Conservation (phyloP, 2,113 vertebrate genomes). For the Oryctolagus cuniculus region DNA sequence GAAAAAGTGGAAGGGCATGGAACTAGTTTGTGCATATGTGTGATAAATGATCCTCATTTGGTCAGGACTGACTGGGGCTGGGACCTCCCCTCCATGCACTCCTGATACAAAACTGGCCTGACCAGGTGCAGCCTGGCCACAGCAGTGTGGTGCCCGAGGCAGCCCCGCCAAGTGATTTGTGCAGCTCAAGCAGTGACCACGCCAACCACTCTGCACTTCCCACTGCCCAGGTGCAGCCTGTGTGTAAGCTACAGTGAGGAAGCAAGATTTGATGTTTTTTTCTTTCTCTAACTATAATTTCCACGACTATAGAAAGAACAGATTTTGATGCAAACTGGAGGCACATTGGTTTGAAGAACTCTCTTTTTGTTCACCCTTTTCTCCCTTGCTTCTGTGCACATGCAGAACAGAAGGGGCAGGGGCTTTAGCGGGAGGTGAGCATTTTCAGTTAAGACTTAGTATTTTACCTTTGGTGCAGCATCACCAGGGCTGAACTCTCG, state of each 20-base stretch:
- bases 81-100: constrained; percentile 51
- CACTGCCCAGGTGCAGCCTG: background rate
- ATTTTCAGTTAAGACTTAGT: constrained; percentile 80
- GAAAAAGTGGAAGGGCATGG: constrained; percentile 61
- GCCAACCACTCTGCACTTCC: background rate
- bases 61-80: background rate
- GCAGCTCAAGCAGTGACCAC: background rate
- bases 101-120: background rate
- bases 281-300: background rate
- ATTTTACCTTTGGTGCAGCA: constrained; percentile 51
- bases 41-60: constrained; percentile 76
- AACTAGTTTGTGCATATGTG: constrained; percentile 18
- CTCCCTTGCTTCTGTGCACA: background rate
- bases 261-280: background rate
- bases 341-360: background rate
- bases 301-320: background rate
- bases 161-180: rapidly evolving
- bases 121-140: background rate
- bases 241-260: rapidly evolving
- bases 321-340: background rate
- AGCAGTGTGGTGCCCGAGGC: rapidly evolving
- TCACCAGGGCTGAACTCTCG: constrained; percentile 70
- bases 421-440: constrained; percentile 42
- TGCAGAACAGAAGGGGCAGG: constrained; percentile 27
- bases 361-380: background rate